Base-by-base conservation (phyloP, 2,113 vertebrate species). In the Pteropus alecto region DNA sequence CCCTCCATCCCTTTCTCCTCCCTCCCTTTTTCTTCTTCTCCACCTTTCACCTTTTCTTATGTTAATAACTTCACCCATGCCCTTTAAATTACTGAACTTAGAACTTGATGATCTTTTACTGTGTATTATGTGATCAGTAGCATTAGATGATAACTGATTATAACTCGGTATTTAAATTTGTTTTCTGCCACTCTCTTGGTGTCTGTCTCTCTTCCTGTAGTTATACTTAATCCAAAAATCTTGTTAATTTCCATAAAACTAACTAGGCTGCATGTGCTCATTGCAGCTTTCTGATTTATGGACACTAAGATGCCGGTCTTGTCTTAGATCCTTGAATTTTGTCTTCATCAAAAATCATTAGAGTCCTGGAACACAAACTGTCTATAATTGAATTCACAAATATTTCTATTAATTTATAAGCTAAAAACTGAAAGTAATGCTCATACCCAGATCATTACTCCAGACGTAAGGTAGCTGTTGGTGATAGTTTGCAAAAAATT, bases 381-480 rank as follows among this genome's bases (percentile, higher is more conserved):
- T 60, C 63, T 90, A 15, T 92, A 97, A 94, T 93, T 94, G 73
- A 90, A 93, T 92, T 97, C 67, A 83, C 82, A 54, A 83, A 79
- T 71, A 93, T 38, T 56, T 87, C 93, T 96, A 90, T 79, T 96
- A 79, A 94, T 96, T 96, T 94, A 87, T 91, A 88, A 96, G 68
- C 63, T 88, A 96, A 92, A 70, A 35, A 67, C 43, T 94, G 86
- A 93, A 79, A 88, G 61, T 94, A 97, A 95, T 43, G 56, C 94
- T 91, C 46, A 48, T 15, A 38, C 35, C 6, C 35, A 79, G 51
- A n/a, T 94, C 63, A 83, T 83, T 63, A 56, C 79, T 90, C 77
- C 35, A 91, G 58, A 79, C 83, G n/a, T 86, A 83, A 91, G 54
- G 11, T 56, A 96, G 77, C 26, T 86, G 73, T 77, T 63, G n/a